phyloP scores from a whole-genome alignment of 2,113 vertebrate genomes.

The Elaphurus davidianus region DNA sequence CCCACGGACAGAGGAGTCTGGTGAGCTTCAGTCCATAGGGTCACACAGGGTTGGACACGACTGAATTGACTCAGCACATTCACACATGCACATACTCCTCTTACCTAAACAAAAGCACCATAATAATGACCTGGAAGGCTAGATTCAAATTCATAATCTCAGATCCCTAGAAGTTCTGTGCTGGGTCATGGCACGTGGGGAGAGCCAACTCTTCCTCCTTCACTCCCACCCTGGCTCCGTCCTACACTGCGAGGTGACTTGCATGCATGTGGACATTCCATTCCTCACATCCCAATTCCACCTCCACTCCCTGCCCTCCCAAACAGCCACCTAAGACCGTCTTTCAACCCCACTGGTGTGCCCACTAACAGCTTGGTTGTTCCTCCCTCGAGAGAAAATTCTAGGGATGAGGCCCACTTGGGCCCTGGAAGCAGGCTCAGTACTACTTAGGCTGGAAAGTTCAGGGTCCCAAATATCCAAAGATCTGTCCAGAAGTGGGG shows the following conservation, averaged over 20 bases:
- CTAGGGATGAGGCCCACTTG: neutral
- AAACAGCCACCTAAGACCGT: neutral
- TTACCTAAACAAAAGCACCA: neutral
- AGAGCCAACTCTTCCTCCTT: neutral
- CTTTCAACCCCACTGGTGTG: neutral
- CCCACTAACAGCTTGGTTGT: neutral
- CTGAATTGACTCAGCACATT: neutral
- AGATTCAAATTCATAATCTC: neutral
- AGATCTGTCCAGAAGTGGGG: neutral
- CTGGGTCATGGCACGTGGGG: neutral
- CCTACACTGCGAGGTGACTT: neutral
- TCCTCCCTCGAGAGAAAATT: neutral
- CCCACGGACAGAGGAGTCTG: neutral
- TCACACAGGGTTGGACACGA: neutral
- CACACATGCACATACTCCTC: neutral
- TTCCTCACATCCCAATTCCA: neutral
- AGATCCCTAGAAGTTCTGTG: neutral
- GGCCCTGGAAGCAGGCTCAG: neutral
- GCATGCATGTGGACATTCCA: neutral
- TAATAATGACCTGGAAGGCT: neutral
- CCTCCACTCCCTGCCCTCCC: neutral
- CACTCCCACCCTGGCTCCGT: neutral
- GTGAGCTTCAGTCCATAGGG: neutral
- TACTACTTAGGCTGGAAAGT: neutral
- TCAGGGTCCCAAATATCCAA: neutral